These are phyloP conservation scores for Leptosomus discolor DNA, from an alignment of 2,113 vertebrate genomes.

Conservation along the genomic window DNA sequence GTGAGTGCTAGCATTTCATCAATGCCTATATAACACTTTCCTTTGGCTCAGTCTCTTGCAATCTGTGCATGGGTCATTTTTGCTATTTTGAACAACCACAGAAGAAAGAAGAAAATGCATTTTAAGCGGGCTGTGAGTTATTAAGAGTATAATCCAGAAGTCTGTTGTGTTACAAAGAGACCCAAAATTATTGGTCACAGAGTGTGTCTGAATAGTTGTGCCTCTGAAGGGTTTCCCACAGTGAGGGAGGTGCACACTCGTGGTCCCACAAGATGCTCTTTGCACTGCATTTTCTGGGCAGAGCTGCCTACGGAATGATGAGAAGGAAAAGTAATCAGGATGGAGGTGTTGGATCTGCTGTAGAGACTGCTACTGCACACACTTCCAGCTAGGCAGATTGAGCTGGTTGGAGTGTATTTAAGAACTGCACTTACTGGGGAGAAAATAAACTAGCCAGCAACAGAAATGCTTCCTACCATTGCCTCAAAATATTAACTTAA, in stretches of 20 bases:
- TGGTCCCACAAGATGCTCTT: neutral
- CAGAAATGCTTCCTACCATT: neutral
- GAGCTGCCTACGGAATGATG: neutral
- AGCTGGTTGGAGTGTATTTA: neutral
- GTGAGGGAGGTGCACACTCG: neutral
- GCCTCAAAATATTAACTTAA: neutral
- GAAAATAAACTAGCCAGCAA: neutral
- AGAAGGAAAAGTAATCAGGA: neutral
- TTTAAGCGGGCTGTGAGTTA: neutral
- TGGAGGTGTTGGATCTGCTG: neutral
- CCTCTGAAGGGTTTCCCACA: neutral
- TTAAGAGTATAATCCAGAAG: neutral
- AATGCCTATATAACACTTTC: accelerated
- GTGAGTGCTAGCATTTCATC: neutral
- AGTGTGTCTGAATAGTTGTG: accelerated
- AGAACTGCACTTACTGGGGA: neutral
- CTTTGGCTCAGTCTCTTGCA: neutral
- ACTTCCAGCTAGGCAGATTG: neutral
- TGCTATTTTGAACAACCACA: neutral
- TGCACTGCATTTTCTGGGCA: neutral
- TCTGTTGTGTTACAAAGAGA: neutral
- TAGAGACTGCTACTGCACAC: neutral
- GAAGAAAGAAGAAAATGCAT: neutral
- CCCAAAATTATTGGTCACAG: neutral
- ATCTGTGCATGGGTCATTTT: neutral